Conservation (phyloP, 64 coral and sea anemone genomes). For the Hydrozoanthus tunicans region DNA sequence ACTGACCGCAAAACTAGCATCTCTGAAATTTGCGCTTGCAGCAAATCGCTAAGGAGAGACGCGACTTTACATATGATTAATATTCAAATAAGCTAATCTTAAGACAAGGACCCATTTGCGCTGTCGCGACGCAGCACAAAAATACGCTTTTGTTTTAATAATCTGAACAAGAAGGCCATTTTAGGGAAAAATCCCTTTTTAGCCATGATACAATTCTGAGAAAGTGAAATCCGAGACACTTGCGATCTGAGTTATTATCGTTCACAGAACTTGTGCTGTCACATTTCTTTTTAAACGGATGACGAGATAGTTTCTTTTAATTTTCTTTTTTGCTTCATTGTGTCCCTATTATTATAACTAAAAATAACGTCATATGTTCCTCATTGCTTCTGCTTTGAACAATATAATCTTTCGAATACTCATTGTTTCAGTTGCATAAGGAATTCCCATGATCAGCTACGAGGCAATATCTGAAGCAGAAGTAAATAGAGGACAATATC, state of each 20-base stretch:
- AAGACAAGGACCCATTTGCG: too few species aligned
- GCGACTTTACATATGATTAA: too few species aligned
- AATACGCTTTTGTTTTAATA: too few species aligned
- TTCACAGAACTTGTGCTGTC: too few species aligned
- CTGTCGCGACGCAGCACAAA: too few species aligned
- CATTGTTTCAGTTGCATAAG: background rate
- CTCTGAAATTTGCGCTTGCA: background rate
- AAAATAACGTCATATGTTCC: background rate
- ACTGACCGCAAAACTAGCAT: background rate
- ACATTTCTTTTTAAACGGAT: background rate
- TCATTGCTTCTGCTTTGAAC: background rate
- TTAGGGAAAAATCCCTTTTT: too few species aligned
- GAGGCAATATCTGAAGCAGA: background rate
- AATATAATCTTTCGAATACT: background rate
- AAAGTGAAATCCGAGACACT: too few species aligned
- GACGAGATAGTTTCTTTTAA: background rate
- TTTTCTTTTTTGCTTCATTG: background rate
- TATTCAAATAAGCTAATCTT: too few species aligned
- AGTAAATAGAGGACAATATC: background rate
- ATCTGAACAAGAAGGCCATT: too few species aligned
- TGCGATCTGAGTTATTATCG: too few species aligned
- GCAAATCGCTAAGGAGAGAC: too few species aligned
- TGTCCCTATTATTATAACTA: background rate
- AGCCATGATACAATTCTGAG: too few species aligned
- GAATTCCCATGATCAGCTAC: background rate